These are phyloP conservation scores for Syngnathus scovelli DNA, from an alignment of 2,113 vertebrate species.

Conservation along the genomic window DNA sequence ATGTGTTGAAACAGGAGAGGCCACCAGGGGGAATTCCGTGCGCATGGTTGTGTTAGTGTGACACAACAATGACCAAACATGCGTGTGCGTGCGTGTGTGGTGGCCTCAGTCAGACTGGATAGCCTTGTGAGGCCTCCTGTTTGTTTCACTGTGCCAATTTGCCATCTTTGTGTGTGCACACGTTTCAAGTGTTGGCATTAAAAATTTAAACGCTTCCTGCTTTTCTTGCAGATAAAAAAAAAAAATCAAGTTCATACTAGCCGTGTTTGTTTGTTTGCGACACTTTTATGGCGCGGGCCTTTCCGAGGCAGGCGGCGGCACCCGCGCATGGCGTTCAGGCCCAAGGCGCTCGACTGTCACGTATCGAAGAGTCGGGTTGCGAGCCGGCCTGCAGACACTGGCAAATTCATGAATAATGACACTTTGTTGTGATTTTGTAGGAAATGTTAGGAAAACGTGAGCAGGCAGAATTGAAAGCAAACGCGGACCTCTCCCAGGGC, in stretches of 20 bases:
- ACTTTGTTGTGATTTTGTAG: too few relatives aligned
- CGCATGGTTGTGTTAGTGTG: constrained; percentile 17
- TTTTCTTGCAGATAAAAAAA: constrained; percentile 1
- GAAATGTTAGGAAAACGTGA: not conserved
- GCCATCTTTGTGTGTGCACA: not conserved
- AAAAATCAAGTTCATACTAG: not conserved
- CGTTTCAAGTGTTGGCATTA: constrained; percentile 1
- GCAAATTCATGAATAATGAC: too few relatives aligned
- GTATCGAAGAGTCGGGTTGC: too few relatives aligned
- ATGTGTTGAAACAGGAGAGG: constrained; percentile 41
- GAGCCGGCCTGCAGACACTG: too few relatives aligned
- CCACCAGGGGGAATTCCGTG: constrained; percentile 12
- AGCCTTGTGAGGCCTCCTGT: constrained; percentile 41
- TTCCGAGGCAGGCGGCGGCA: too few relatives aligned
- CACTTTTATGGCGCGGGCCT: too few relatives aligned
- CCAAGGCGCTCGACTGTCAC: too few relatives aligned
- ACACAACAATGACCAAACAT: constrained; percentile 28
- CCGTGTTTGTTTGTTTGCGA: not conserved
- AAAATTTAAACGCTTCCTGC: constrained; percentile 6
- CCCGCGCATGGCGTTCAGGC: too few relatives aligned
- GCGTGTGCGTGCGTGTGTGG: constrained; percentile 22
- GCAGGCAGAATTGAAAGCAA: not conserved
- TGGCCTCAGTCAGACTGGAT: constrained; percentile 21
- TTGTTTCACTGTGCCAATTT: constrained; percentile 50
- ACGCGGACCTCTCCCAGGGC: not conserved